A percentile compares a stretch with the other conserved stretches of the same genome.
These are phyloP conservation scores for Vultur gryphus DNA, from an alignment of 2,797 vertebrate species.

Conservation along the genomic window DNA sequence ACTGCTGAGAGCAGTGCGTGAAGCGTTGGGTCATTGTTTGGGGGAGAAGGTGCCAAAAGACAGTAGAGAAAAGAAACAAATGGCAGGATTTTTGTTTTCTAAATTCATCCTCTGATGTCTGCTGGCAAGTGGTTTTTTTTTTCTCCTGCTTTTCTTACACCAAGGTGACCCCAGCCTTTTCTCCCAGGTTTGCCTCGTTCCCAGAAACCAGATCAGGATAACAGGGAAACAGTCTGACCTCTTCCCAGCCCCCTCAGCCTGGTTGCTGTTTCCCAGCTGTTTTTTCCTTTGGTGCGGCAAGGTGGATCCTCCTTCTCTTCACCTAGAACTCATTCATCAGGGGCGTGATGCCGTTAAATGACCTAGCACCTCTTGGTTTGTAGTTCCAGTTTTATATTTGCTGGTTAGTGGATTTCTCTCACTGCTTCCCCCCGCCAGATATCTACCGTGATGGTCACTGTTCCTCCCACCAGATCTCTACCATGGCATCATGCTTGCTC, in stretches of 20 bases:
- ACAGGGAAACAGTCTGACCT: not conserved
- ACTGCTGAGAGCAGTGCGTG: rapidly evolving
- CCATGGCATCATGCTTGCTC: not conserved
- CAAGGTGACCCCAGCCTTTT: not conserved
- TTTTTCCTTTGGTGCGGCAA: not conserved
- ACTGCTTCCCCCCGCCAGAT: not conserved
- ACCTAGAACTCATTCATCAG: not conserved
- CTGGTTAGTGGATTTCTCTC: not conserved
- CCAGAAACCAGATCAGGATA: not conserved
- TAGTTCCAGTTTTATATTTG: not conserved
- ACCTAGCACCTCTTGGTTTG: not conserved
- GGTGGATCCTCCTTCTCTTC: not conserved
- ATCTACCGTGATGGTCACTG: not conserved
- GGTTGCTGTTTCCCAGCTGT: not conserved
- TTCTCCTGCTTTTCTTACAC: not conserved
- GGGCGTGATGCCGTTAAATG: not conserved
- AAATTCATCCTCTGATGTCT: not conserved
- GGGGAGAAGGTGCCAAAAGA: not conserved
- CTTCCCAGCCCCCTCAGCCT: not conserved
- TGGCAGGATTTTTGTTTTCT: not conserved
- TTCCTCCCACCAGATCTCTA: not conserved
- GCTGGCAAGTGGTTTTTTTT: not conserved
- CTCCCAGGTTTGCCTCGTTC: not conserved
- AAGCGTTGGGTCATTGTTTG: not conserved
- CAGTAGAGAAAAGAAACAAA: not conserved